A percentile compares a stretch with the other conserved stretches of the same genome.
Conservation (phyloP, 1,140 invertebrate genomes). For the Dendroctonus ponderosae region DNA sequence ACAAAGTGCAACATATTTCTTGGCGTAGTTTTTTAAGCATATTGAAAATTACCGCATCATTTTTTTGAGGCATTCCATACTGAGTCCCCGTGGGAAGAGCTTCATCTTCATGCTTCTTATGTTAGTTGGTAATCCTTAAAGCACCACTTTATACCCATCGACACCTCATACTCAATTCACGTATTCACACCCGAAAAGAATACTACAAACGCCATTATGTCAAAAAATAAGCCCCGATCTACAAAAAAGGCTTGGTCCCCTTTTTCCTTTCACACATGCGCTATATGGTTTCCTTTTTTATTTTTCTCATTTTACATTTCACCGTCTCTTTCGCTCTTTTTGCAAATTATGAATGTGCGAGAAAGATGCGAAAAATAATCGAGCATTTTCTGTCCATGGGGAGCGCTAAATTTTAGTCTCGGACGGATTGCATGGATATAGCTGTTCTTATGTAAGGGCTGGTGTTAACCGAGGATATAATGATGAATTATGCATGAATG, state of each 20-base stretch:
- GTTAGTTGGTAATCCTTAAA: too few species aligned
- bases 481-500: too few species aligned
- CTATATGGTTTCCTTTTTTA: conserved; percentile 41
- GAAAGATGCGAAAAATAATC: conserved; percentile 36
- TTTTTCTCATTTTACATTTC: conserved; percentile 40
- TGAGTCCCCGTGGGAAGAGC: too few species aligned
- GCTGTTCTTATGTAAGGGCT: too few species aligned
- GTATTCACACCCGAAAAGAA: conserved; percentile 24
- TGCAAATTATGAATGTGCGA: conserved; percentile 24
- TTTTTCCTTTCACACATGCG: conserved; percentile 41
- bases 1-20: too few species aligned
- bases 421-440: conserved; percentile 15
- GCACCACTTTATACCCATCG: background rate
- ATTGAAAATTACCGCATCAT: too few species aligned
- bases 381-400: conserved; percentile 30
- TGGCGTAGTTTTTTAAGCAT: too few species aligned
- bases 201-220: conserved; percentile 30
- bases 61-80: too few species aligned
- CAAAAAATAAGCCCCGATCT: conserved; percentile 23
- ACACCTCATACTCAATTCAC: background rate
- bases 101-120: too few species aligned
- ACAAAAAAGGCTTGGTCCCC: conserved; percentile 20
- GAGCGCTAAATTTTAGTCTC: conserved; percentile 24
- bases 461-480: too few species aligned
- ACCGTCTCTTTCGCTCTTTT: conserved; percentile 33